A percentile compares a stretch with the other conserved stretches of the same genome.
Conservation (phyloP, 2,888 invertebrate genomes). For the Melipona bicolor region DNA sequence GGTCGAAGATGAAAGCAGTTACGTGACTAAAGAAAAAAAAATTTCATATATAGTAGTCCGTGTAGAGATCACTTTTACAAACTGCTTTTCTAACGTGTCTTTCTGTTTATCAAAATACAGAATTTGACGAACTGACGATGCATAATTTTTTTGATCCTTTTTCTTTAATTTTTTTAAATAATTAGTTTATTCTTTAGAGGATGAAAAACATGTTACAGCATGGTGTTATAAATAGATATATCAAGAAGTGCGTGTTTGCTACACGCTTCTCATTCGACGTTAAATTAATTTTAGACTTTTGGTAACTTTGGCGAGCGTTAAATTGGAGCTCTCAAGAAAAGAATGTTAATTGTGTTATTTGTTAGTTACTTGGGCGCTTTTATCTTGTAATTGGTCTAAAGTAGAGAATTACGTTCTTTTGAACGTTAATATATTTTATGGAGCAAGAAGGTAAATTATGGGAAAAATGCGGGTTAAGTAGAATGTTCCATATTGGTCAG, state of each 20-base stretch:
- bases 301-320: too few relatives aligned
- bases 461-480: not conserved
- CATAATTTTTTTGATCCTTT: too few relatives aligned
- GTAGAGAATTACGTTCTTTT: not conserved
- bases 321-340: not conserved
- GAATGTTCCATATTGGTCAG: not conserved
- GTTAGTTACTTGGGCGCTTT: not conserved
- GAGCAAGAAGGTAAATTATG: not conserved
- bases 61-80: not conserved
- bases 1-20: slow-evolving; percentile 21
- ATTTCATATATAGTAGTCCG: not conserved
- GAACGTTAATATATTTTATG: not conserved
- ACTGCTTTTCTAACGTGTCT: not conserved
- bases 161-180: too few relatives aligned
- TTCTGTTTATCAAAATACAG: not conserved
- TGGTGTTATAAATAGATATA: too few relatives aligned
- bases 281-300: too few relatives aligned
- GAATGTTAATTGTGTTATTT: not conserved
- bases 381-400: not conserved
- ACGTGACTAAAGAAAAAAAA: slow-evolving; percentile 12
- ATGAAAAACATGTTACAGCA: too few relatives aligned
- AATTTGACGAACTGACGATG: not conserved
- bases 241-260: too few relatives aligned
- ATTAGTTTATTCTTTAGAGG: too few relatives aligned
- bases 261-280: too few relatives aligned